Evolutionary conservation across 2,888 invertebrate genomes (phyloP), one percentile per base, ranked within the genome.

Genomic region (Abrostola tripartita): DNA sequence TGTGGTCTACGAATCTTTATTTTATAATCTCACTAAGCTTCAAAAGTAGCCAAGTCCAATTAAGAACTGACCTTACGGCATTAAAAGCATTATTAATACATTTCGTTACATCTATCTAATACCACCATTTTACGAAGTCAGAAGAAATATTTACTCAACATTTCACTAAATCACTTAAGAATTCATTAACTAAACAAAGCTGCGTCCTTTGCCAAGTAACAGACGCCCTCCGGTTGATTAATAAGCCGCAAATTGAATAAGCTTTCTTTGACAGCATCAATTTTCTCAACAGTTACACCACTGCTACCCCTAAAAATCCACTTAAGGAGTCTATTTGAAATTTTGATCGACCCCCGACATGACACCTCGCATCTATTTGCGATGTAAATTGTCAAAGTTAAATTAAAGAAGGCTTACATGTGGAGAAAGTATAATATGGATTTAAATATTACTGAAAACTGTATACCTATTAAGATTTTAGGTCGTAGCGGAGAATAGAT

Each of bases 321-420:
- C 90, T 94, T 94, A 91, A 71, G 79, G 84, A 85, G 88, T 90
- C 92, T 87, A 93, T 94, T 94, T 93, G 90, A 90, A 93, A 92
- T 92, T 94, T 93, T 92, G 91, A 94, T 93, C 91, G 90, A 92
- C 90, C 90, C 91, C 86, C 70, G 75, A 89, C 92, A 92, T 93
- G 93, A 92, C 92, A 94, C 92, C 92, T 90, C 89, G 78, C 88
- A 89, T 92, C 92, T 90, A 93, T 93, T 94, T 92, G 86, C 89
- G 86, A 94, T 94, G 94, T 92, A 94, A 94, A 94, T 94, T 94
- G 93, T 93, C 94, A 93, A 93, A 94, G 91, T 79, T 85, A 82
- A 53, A 70, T 75, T 54, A 11, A 12, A 62, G 54, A 54, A 0
- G 83, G 88, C 40, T 90, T 86, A 92, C 86, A 93, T 92, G 90